Conservation (phyloP, 1,140 invertebrate genomes). For the Drosophila sturtevanti region DNA sequence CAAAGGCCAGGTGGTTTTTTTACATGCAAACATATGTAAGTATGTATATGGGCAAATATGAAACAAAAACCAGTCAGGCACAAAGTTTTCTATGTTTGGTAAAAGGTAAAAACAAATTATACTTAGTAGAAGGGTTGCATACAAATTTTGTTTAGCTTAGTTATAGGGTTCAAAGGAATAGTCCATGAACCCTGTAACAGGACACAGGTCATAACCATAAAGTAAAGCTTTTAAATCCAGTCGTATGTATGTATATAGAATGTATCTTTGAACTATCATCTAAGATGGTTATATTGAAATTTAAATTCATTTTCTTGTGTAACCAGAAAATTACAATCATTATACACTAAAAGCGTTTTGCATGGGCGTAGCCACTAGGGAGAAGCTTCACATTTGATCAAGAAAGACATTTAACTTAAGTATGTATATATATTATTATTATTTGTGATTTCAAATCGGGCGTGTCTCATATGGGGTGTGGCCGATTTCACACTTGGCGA, state of each 20-base stretch:
- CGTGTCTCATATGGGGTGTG: too few relatives aligned
- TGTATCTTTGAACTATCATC: not conserved
- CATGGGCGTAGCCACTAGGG: not conserved
- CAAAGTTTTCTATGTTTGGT: constrained; percentile 11
- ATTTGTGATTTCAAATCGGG: too few relatives aligned
- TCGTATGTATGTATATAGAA: not conserved
- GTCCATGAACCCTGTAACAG: not conserved
- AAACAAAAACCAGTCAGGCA: constrained; percentile 21
- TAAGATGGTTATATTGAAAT: not conserved
- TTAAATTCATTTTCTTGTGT: not conserved
- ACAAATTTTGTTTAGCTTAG: constrained; percentile 10
- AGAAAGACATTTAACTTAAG: not conserved
- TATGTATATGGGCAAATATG: not conserved
- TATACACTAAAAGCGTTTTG: not conserved
- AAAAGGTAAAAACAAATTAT: constrained; percentile 12
- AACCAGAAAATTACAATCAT: not conserved
- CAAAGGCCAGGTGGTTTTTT: constrained; percentile 20
- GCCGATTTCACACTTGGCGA: too few relatives aligned
- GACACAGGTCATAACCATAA: not conserved
- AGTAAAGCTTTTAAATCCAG: not conserved
- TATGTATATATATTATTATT: not conserved
- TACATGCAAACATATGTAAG: not conserved
- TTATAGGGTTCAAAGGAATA: not conserved
- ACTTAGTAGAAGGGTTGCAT: constrained; percentile 17
- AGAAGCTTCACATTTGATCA: not conserved